Evolutionary conservation across 2,888 invertebrate genomes (phyloP).

Genomic region (Eucera pruinosa): DNA sequence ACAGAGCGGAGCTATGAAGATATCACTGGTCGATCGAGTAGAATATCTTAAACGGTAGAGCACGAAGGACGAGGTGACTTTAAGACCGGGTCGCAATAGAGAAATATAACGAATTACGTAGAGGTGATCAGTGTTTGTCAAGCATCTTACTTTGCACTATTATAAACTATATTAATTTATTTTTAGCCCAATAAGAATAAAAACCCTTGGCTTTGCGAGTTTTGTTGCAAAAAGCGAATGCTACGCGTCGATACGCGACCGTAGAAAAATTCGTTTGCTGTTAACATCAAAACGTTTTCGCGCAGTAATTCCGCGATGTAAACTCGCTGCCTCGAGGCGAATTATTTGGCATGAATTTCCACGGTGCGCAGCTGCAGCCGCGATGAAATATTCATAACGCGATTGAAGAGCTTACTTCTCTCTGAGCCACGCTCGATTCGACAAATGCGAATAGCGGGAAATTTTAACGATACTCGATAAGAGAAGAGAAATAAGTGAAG

Average conservation of each 20-base stretch:
- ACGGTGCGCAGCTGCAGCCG: conserved; percentile 27
- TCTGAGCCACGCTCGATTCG: conserved; percentile 25
- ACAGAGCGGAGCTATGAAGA: conserved; percentile 75
- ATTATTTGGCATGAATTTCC: conserved; percentile 54
- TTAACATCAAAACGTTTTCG: conserved; percentile 17
- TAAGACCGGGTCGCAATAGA: conserved; percentile 12
- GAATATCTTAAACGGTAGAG: conserved; percentile 72
- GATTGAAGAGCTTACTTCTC: conserved; percentile 43
- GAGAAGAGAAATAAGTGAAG: conserved; percentile 11
- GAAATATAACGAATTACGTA: background rate
- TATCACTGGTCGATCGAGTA: conserved; percentile 75
- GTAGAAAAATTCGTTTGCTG: background rate
- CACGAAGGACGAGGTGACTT: conserved; percentile 18
- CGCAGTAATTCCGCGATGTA: conserved; percentile 26
- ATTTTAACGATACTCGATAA: conserved; percentile 31
- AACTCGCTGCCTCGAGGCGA: conserved; percentile 23
- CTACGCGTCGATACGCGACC: background rate
- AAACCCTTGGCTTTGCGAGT: too few relatives aligned
- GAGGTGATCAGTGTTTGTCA: background rate
- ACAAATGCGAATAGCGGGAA: conserved; percentile 25
- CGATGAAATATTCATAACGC: conserved; percentile 60
- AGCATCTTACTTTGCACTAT: too few relatives aligned
- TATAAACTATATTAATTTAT: too few relatives aligned
- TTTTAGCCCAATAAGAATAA: too few relatives aligned
- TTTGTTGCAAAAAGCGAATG: too few relatives aligned